Base-by-base conservation (phyloP, 2,888 invertebrate species). In the Barypeithes pellucidus region DNA sequence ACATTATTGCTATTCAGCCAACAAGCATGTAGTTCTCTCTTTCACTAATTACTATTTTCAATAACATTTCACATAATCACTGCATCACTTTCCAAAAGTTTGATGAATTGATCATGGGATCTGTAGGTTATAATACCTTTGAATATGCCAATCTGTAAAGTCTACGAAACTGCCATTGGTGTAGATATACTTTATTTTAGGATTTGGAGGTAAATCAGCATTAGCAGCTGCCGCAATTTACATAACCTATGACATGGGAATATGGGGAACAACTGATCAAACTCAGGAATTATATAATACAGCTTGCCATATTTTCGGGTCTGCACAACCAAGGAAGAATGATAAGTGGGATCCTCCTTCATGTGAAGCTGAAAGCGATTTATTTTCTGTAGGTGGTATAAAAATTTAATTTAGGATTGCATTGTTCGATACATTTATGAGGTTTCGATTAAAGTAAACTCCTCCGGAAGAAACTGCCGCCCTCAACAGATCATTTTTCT, bases 231-330 rank as follows among this genome's bases (percentile, higher is more conserved):
- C 84, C 18, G 79, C 86, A 14, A 80, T 87, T 47, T 88, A 86
- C 73, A 84, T 86, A 80, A 85, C 86, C 0, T 83, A 83, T 14
- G 82, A 85, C 72, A 83, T 86, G 71, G 88, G 87, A 11, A 72
- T 88, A 9, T 88, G 88, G 88, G 87, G 87, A 0, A 82, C 82
- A 63, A 78, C 84, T 7, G 80, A 81, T 22, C 82, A 86, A 57
- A 85, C 86, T 8, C 85, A 87, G 75, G 79, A 85, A 11, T 74
- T 88, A 20, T 88, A 86, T 75, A 77, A 75, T 16, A 80, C 75
- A 14, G 77, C 81, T 11, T 83, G 83, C 39, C 72, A 78, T 0
- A 57, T 77, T 1, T 74, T 79, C 14, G 73, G 72, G 11, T 62
- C 67, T 5, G 77, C 80, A 3, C 36, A 24, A 9, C 73, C 71